phyloP scores from a whole-genome alignment of 2,113 vertebrate genomes.

The Aramus guarauna region DNA sequence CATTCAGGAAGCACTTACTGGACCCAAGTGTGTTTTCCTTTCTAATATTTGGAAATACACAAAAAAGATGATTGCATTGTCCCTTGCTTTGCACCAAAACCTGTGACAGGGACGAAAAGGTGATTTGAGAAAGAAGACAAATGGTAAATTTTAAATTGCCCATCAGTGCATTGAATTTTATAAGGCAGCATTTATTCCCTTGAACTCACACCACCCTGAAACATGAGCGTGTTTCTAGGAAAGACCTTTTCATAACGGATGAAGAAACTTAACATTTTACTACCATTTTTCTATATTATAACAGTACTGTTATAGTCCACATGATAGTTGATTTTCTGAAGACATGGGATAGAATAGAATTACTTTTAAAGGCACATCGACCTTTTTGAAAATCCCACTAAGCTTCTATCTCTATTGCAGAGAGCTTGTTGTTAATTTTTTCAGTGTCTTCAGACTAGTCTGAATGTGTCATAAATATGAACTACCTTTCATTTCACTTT shows the following conservation, averaged over 20 bases:
- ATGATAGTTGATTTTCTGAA: neutral
- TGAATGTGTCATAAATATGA: neutral
- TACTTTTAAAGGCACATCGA: neutral
- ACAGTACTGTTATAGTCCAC: neutral
- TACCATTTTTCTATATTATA: neutral
- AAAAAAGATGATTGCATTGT: neutral
- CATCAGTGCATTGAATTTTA: neutral
- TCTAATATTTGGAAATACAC: neutral
- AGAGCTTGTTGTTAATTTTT: neutral
- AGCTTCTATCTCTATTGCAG: neutral
- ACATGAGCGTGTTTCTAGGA: neutral
- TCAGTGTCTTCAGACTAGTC: neutral
- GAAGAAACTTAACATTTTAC: neutral
- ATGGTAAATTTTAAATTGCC: neutral
- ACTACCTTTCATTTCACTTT: neutral
- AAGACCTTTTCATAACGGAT: neutral
- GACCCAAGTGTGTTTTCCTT: neutral
- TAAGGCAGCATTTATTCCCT: neutral
- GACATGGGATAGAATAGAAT: neutral
- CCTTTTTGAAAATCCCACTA: neutral
- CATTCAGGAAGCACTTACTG: neutral
- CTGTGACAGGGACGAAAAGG: neutral
- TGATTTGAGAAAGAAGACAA: neutral
- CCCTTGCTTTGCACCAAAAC: neutral
- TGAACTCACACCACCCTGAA: neutral